Base-by-base conservation (phyloP, 2,888 invertebrate species). In the Anarsia innoxiella region DNA sequence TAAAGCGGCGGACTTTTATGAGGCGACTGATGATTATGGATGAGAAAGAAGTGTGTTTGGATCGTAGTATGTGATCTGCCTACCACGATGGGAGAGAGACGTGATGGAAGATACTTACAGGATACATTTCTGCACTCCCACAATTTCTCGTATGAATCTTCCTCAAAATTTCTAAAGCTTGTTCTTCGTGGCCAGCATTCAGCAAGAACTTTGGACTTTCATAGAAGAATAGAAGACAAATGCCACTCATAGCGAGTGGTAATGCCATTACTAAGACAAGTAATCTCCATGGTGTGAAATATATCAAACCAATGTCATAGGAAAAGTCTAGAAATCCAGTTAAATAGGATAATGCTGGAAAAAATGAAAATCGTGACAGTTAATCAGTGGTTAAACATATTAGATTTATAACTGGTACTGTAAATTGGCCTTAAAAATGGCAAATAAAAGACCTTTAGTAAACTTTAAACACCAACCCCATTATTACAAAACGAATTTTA, bases 151-250 rank as follows among this genome's bases (percentile, higher is more conserved):
- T 52, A 54, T 87, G 89, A 12, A 91, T 88, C 39, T 59, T 74
- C 37, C 58, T 63, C 43, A 91, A 83, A n/a, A 89, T 74, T 10
- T 71, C 45, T 15, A 91, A 49, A 0, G 90, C 90, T 47, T 88
- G 80, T 2, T 80, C 71, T 39, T 87, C 86, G 16, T 72, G 69
- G 5, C 89, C 88, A 39, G 83, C 80, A 14, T 88, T 86, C 69
- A 91, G 86, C 6, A 91, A 66, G 59, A 89, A 92, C 62, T 91
- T 91, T 1, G 92, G 91, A 57, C 90, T 91, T 62, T 92, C 92
- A 9, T 89, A 86, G 42, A 87, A 79, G 38, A 85, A 73, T 31
- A 80, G 69, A 11, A 89, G 59, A 0, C 84, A 61, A 10, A 87
- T 37, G 0, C 86, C 86, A 27, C 89, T 86, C 2, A 88, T 45